Base-by-base conservation (phyloP, 2,797 vertebrate species). In the Propithecus deckenii region DNA sequence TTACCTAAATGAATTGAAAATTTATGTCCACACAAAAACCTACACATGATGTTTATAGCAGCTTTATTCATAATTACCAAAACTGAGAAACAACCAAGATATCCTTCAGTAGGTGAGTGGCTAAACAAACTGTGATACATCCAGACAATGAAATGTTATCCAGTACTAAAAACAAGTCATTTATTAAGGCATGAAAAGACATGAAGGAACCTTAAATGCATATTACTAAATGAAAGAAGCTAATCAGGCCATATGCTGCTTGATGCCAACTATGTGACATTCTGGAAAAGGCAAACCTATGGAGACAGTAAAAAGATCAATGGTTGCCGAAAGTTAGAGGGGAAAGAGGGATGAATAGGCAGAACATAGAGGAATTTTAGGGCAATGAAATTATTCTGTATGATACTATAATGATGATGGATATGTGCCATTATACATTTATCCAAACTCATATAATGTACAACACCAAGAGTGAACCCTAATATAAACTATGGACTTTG, bases 91-190 rank as follows among this genome's bases (percentile, higher is more conserved):
- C 46, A 81, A 86, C 35, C 35, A 83, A 93, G 67, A 72, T 93
- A 41, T 83, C 41, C 72, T 95, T 88, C 61, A 74, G 50, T 86
- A 8, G 93, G 85, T 86, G 8, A 95, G 80, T 91, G n/a, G 67
- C 55, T 81, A 79, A 61, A 38, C 59, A 28, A 93, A 84, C 41
- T 71, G 13, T 69, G 38, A 43, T 71, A 63, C 32, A 81, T 7
- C 13, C 17, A 48, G 46, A 76, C 28, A 89, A 61, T 50, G 20
- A n/a, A 84, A 76, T 78, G 22, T 71, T 65, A 96, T 67, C 87
- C 30, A 78, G 48, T 25, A 18, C 55, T 74, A 76, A 80, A 88
- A 94, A 81, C 48, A 80, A 91, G 80, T 92, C 43, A 79, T 7
- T 55, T 95, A 38, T 25, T 35, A 75, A 96, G 65, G n/a, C 61